Percentiles rank a stretch among this genome's conserved stretches.
Evolutionary conservation across 2,888 invertebrate genomes (phyloP).

Genomic region (Cheilosia soror): DNA sequence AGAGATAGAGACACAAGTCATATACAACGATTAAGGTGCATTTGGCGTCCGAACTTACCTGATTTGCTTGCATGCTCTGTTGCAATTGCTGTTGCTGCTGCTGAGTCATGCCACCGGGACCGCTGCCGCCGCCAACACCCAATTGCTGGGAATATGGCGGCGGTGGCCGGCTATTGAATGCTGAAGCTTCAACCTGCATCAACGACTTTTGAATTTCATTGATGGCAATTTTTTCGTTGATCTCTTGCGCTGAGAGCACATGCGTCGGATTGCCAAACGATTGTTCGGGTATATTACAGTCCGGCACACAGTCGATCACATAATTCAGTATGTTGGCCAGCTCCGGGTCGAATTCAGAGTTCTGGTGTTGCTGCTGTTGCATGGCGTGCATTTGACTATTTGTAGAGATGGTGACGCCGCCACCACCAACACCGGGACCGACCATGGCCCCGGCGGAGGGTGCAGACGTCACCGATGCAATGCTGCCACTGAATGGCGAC

Average conservation of each 20-base stretch:
- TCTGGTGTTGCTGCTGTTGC: constrained; percentile 76
- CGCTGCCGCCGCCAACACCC: constrained; percentile 50
- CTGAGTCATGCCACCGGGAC: constrained; percentile 68
- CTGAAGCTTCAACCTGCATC: constrained; percentile 91
- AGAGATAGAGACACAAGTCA: neutral
- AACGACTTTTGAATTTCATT: constrained; percentile 95
- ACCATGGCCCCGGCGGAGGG: constrained; percentile 64
- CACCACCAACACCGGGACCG: constrained; percentile 50
- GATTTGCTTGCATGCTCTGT: constrained; percentile 78
- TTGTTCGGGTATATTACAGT: constrained; percentile 82
- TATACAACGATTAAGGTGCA: neutral
- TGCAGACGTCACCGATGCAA: constrained; percentile 63
- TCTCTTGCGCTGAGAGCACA: constrained; percentile 79
- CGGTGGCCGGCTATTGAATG: constrained; percentile 78
- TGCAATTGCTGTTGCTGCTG: constrained; percentile 80
- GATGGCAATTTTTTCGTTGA: constrained; percentile 91
- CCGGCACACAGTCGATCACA: constrained; percentile 92
- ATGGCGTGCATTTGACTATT: constrained; percentile 77
- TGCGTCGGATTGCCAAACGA: constrained; percentile 78
- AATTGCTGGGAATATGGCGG: constrained; percentile 76
- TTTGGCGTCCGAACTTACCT: constrained; percentile 55
- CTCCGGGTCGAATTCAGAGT: constrained; percentile 86
- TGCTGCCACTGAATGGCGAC: constrained; percentile 83
- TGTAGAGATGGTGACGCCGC: constrained; percentile 65
- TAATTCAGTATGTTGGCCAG: constrained; percentile 94